phyloP scores from a whole-genome alignment of 2,888 invertebrate species.

The Athetis lepigone region DNA sequence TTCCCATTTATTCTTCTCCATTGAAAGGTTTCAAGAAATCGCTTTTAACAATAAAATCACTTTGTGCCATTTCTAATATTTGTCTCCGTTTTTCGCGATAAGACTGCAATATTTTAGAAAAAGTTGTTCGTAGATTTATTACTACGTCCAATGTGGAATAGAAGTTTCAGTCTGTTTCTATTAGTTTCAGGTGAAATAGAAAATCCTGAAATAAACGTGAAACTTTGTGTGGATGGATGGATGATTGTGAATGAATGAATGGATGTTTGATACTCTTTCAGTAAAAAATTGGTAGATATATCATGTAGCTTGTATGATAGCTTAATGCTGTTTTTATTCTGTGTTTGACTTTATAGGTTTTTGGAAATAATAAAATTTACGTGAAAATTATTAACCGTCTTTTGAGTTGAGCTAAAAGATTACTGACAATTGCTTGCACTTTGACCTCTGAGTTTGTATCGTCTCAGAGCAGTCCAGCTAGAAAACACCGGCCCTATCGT shows the following conservation, averaged over 20 bases:
- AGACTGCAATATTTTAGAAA: slow-evolving; percentile 13
- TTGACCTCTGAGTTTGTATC: no score
- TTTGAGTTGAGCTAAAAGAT: no score
- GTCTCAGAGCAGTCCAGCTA: no score
- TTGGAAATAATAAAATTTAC: no score
- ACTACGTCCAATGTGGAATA: not conserved
- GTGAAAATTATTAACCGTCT: no score
- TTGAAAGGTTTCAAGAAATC: slow-evolving; percentile 29
- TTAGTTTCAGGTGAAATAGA: slow-evolving; percentile 8
- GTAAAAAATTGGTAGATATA: no score
- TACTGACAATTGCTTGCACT: no score
- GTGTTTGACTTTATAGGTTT: no score
- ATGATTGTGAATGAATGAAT: not conserved
- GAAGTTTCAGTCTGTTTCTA: not conserved
- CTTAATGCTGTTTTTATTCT: no score
- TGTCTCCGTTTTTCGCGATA: not conserved
- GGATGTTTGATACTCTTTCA: no score
- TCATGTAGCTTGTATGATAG: no score
- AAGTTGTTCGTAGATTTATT: slow-evolving; percentile 20
- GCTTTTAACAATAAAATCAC: slow-evolving; percentile 20
- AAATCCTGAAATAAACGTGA: not conserved
- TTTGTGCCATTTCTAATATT: slow-evolving; percentile 2
- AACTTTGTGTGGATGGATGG: not conserved
- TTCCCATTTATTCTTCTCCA: slow-evolving; percentile 14
- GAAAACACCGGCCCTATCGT: no score